Percentiles rank a stretch among this genome's conserved stretches.
Evolutionary conservation across 2,888 invertebrate genomes (phyloP).

Genomic region (Cephus runcator): DNA sequence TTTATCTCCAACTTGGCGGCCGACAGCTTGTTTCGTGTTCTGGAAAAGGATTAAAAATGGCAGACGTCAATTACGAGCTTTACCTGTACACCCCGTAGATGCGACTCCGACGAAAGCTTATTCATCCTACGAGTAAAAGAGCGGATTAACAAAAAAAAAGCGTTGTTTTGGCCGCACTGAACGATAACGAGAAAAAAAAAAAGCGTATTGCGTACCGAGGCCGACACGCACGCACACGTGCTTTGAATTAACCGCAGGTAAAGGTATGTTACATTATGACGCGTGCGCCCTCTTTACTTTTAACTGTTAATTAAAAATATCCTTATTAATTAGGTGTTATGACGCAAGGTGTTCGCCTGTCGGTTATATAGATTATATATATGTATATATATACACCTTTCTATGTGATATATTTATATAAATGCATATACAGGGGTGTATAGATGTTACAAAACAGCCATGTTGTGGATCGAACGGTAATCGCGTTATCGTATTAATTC

Average conservation of each 20-base stretch:
- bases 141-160: neutral
- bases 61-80: neutral
- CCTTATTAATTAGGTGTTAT: neutral
- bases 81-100: neutral
- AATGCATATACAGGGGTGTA: neutral
- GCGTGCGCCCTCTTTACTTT: conserved; percentile 48
- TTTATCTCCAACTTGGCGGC: neutral
- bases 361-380: neutral
- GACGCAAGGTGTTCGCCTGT: neutral
- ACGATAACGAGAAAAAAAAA: neutral
- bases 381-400: neutral
- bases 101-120: neutral
- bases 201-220: neutral
- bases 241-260: conserved; percentile 51
- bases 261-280: conserved; percentile 57
- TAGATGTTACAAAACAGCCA: neutral
- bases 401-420: neutral
- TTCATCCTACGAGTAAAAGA: neutral
- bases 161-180: neutral
- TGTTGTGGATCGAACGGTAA: neutral
- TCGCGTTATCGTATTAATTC: neutral
- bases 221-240: conserved; percentile 29
- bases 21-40: neutral
- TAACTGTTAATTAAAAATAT: conserved; percentile 24
- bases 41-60: neutral